These are phyloP conservation scores for Piprites chloris DNA, from an alignment of 2,113 vertebrate genomes.

Conservation along the genomic window DNA sequence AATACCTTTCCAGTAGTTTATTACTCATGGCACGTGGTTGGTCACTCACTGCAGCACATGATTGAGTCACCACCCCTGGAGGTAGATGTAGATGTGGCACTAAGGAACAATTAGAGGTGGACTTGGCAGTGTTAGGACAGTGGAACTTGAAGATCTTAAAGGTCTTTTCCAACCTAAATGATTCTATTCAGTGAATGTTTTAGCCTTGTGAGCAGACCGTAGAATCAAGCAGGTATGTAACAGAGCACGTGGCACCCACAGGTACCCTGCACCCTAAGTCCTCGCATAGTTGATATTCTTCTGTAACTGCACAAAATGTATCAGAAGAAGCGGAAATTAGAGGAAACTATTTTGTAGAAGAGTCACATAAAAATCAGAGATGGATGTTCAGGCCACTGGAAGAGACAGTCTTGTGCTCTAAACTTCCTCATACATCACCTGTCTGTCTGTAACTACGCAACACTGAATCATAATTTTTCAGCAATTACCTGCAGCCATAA, in stretches of 20 bases:
- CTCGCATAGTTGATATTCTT: neutral
- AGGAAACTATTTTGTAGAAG: neutral
- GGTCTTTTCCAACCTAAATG: neutral
- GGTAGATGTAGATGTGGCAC: neutral
- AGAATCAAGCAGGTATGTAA: fast-evolving
- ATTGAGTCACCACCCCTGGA: neutral
- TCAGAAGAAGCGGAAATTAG: neutral
- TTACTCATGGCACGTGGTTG: neutral
- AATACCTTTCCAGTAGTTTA: neutral
- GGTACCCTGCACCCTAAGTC: neutral
- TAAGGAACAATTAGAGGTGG: neutral
- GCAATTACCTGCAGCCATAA: neutral
- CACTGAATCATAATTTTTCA: neutral
- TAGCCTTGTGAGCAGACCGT: neutral
- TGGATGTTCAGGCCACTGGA: neutral
- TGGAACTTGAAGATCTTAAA: neutral
- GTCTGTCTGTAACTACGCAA: neutral
- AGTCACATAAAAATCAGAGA: neutral
- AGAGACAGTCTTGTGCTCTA: neutral
- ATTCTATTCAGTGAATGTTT: neutral
- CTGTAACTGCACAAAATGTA: neutral
- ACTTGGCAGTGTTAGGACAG: neutral
- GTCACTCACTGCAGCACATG: neutral
- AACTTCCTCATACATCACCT: neutral
- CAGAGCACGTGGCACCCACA: neutral